phyloP scores from a whole-genome alignment of 2,888 invertebrate genomes.

The Choreutis nemorana region DNA sequence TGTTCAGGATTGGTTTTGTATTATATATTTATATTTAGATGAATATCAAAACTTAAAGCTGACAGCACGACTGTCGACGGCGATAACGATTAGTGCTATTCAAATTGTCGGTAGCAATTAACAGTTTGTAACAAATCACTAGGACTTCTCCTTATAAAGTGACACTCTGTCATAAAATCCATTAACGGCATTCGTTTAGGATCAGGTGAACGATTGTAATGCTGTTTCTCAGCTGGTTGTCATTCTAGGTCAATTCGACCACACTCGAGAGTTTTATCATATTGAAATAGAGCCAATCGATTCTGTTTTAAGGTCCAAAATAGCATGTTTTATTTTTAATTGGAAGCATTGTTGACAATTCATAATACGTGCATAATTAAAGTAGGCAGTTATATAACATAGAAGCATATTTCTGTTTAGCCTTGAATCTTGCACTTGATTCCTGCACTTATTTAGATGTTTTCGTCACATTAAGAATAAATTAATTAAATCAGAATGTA shows the following conservation, averaged over 20 bases:
- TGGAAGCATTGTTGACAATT: too few relatives aligned
- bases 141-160: conserved; percentile 38
- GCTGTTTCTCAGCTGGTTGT: conserved; percentile 25
- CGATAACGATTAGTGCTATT: conserved; percentile 27
- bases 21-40: conserved; percentile 14
- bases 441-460: conserved; percentile 42
- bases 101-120: conserved; percentile 16
- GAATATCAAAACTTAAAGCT: too few relatives aligned
- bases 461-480: too few relatives aligned
- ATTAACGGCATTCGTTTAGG: conserved; percentile 17
- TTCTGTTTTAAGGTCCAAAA: too few relatives aligned
- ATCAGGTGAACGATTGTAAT: conserved; percentile 34
- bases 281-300: too few relatives aligned
- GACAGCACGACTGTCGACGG: too few relatives aligned
- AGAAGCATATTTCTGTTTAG: conserved; percentile 32
- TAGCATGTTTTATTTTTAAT: too few relatives aligned
- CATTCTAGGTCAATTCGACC: conserved; percentile 43
- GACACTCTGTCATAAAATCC: conserved; percentile 33
- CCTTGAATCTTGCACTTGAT: conserved; percentile 46
- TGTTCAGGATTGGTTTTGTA: conserved; percentile 19
- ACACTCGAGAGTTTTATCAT: too few relatives aligned
- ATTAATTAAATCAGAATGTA: too few relatives aligned
- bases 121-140: conserved; percentile 24
- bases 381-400: conserved; percentile 44
- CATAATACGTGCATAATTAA: conserved; percentile 49